Percentiles rank a stretch among this genome's conserved stretches.
Conservation (phyloP, 2,888 invertebrate genomes). For the Erebia epiphron region DNA sequence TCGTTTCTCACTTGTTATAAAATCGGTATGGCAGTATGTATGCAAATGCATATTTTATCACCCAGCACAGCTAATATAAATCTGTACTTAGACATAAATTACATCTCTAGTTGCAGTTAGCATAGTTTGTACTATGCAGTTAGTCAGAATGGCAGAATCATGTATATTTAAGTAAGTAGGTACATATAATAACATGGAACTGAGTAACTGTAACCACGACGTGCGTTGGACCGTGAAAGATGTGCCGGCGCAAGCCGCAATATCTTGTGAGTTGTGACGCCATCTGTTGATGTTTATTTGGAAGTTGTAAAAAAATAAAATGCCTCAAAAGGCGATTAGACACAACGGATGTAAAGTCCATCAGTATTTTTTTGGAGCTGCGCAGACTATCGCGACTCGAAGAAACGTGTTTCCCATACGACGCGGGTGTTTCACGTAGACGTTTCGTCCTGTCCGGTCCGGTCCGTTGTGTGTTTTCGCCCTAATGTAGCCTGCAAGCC, state of each 20-base stretch:
- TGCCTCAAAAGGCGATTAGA: not conserved
- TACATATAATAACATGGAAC: too few relatives aligned
- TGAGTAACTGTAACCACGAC: slow-evolving; percentile 13
- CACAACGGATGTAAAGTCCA: too few relatives aligned
- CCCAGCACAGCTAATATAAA: not conserved
- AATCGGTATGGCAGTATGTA: not conserved
- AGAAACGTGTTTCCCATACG: too few relatives aligned
- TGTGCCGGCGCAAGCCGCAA: not conserved
- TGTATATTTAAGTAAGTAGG: not conserved
- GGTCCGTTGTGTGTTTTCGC: too few relatives aligned
- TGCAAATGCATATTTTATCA: not conserved
- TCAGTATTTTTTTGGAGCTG: too few relatives aligned
- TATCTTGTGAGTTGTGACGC: not conserved
- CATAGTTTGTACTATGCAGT: too few relatives aligned
- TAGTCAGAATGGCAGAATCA: slow-evolving; percentile 2
- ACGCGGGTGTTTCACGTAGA: too few relatives aligned
- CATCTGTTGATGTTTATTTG: slow-evolving; percentile 5
- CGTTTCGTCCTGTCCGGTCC: too few relatives aligned
- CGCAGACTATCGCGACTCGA: too few relatives aligned
- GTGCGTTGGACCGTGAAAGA: slow-evolving; percentile 17
- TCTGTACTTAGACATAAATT: not conserved
- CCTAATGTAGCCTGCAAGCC: too few relatives aligned
- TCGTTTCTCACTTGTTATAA: not conserved
- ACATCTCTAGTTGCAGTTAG: not conserved
- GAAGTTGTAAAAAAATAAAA: not conserved